Base-by-base conservation (phyloP, 2,888 invertebrate genomes). In the Diaprepes abbreviatus region DNA sequence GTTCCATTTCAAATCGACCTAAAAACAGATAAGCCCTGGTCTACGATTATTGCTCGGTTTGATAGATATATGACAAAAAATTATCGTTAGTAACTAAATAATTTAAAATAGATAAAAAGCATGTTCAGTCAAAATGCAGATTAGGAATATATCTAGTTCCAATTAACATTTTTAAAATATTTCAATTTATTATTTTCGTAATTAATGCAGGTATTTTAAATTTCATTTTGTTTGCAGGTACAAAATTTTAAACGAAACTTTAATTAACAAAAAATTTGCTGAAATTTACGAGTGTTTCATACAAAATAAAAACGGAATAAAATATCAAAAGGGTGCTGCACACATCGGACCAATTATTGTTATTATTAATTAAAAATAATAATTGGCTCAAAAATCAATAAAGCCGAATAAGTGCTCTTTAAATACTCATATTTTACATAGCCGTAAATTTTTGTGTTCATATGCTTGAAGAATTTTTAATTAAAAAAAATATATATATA, bases 361-460 rank as follows among this genome's bases (percentile, higher is more conserved):
- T 74, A 76, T 77, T 75, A 75, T 75, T 76, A 76, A 76, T 77
- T 77, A 75, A 76, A 76, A 77, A 76, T 75, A 76, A 73, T 76
- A 75, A 77, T 75, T 76, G 75, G 72, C 64, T 70, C 59, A 57
- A 66, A 74, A 74, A 73, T 74, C 74, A 72, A 75, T 75, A 74
- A 69, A 70, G 68, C 57, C 36, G 31, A 50, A 64, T 69, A 69
- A 69, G 60, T 58, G 69, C 69, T 38, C 43, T 64, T 40, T 64
- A 64, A 64, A 69, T 64, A 63, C 58, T 64, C 57, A 52, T 58
- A 69, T 69, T 64, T 64, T 52, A 43, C 63, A 50, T 52, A 31
- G 17, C 50, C 36, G 19, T 16, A 28, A 43, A 55, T 64, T 55
- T 64, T 55, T 40, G 24, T 40, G 55, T 28, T 58, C 7, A 43